A percentile compares a stretch with the other conserved stretches of the same genome.
Evolutionary conservation across 1,140 invertebrate genomes (phyloP).

Genomic region (Drosophila tani): DNA sequence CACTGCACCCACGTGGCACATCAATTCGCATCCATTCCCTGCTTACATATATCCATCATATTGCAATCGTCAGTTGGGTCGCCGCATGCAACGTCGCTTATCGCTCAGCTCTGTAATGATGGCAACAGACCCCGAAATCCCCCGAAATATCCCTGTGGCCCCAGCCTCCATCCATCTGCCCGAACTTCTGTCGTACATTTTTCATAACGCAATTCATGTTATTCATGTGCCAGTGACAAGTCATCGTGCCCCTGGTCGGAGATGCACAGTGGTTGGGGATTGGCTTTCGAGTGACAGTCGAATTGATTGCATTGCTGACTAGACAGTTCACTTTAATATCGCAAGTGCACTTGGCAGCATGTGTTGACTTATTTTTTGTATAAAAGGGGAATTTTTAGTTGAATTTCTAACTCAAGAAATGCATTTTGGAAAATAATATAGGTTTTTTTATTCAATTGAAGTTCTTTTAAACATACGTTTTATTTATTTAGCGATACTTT

Average conservation of each 20-base stretch:
- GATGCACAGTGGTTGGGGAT: constrained; percentile 37
- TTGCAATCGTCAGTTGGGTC: constrained; percentile 79
- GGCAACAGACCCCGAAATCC: constrained; percentile 38
- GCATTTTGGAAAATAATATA: too few relatives aligned
- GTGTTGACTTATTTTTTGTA: neutral
- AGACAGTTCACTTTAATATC: neutral
- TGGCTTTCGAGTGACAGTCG: constrained; percentile 5
- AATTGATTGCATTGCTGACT: constrained; percentile 31
- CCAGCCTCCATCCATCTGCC: constrained; percentile 15
- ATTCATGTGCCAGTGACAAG: constrained; percentile 68
- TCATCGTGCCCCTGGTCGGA: neutral
- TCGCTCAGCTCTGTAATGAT: constrained; percentile 81
- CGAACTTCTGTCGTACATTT: constrained; percentile 67
- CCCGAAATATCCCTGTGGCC: neutral
- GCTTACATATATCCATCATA: constrained; percentile 61
- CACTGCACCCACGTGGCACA: constrained; percentile 78
- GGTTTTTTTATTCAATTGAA: too few relatives aligned
- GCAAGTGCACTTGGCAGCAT: constrained; percentile 10
- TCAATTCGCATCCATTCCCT: constrained; percentile 25
- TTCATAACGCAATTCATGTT: constrained; percentile 78
- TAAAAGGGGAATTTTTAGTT: neutral
- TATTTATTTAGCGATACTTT: too few relatives aligned
- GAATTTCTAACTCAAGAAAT: neutral
- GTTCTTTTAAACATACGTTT: too few relatives aligned
- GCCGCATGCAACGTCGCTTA: constrained; percentile 80